phyloP scores from a whole-genome alignment of 2,113 vertebrate species.

The Atlantisia rogersi region DNA sequence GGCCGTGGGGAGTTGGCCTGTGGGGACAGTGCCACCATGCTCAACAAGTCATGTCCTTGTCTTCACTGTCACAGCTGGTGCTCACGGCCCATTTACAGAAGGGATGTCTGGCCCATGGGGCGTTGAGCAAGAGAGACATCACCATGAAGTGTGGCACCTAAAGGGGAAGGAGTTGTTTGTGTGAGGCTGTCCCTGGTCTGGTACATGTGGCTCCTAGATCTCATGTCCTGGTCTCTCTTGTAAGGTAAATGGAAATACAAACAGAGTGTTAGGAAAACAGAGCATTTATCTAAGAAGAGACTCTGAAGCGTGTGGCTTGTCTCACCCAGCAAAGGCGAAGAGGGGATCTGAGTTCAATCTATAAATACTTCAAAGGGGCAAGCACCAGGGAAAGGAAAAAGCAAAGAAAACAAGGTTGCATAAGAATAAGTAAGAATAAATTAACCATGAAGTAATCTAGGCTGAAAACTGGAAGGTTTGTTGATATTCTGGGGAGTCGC shows the following conservation, averaged over 20 bases:
- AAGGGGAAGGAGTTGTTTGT: background rate
- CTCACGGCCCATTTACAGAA: background rate
- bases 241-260: background rate
- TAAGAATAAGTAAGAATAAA: conserved; percentile 64
- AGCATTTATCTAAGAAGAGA: background rate
- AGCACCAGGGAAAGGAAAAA: conserved; percentile 42
- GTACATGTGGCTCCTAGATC: background rate
- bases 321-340: conserved; percentile 19
- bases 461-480: conserved; percentile 17
- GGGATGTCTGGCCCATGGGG: background rate
- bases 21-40: background rate
- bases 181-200: background rate
- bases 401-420: conserved; percentile 42
- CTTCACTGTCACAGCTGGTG: rapidly evolving
- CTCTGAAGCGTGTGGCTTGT: background rate
- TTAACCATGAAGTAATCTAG: conserved; percentile 44
- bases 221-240: background rate
- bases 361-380: conserved; percentile 66
- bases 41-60: rapidly evolving
- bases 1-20: background rate
- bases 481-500: background rate
- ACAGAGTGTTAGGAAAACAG: background rate
- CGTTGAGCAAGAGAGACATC: background rate
- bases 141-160: background rate
- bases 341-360: conserved; percentile 52